Conservation (phyloP, 2,797 vertebrate species). For the Erpetoichthys calabaricus region DNA sequence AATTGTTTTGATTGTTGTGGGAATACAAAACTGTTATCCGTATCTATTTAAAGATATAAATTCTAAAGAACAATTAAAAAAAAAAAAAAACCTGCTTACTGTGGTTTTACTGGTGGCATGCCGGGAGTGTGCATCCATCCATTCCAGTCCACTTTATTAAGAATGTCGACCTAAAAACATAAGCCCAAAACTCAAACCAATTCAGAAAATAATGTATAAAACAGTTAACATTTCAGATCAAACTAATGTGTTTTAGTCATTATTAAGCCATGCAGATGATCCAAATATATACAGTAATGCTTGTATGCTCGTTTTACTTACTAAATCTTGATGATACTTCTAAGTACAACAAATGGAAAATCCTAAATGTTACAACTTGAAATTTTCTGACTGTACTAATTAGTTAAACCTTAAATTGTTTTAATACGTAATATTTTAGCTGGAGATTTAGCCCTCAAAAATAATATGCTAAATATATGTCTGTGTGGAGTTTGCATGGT, state of each 20-base stretch:
- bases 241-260: not conserved
- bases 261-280: not conserved
- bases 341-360: too few relatives aligned
- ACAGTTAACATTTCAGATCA: not conserved
- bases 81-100: conserved; percentile 41
- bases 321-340: too few relatives aligned
- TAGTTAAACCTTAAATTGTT: too few relatives aligned
- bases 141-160: conserved; percentile 87
- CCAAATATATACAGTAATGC: not conserved
- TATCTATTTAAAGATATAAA: not conserved
- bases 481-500: too few relatives aligned
- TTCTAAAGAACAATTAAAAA: not conserved
- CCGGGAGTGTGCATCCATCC: conserved; percentile 82
- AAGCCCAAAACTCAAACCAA: conserved; percentile 2
- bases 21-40: too few relatives aligned
- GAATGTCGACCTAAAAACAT: conserved; percentile 59
- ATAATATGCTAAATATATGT: too few relatives aligned
- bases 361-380: too few relatives aligned
- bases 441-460: too few relatives aligned
- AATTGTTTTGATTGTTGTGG: too few relatives aligned
- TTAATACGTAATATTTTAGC: too few relatives aligned
- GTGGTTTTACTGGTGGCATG: conserved; percentile 75
- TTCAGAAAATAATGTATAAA: not conserved
- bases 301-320: too few relatives aligned
- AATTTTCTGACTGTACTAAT: too few relatives aligned